A percentile compares a stretch with the other conserved stretches of the same genome.
Conservation (phyloP, 2,888 invertebrate genomes). For the Mactromeris polynyma region DNA sequence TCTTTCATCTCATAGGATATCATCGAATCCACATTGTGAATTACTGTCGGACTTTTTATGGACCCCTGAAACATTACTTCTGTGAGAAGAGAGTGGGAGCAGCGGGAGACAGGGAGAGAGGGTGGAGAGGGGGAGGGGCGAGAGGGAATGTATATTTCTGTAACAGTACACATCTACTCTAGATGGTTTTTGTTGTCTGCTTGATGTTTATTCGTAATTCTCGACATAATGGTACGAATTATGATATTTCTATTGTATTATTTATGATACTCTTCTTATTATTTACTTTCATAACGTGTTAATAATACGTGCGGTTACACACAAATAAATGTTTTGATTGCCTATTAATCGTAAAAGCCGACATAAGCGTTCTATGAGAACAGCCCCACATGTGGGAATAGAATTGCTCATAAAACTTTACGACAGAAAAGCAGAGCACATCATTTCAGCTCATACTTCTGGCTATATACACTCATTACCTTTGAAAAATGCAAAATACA, state of each 20-base stretch:
- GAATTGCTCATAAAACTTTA: neutral
- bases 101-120: neutral
- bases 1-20: neutral
- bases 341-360: neutral
- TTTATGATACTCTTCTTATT: neutral
- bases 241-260: neutral
- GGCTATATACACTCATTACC: too few species aligned
- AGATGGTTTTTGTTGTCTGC: neutral
- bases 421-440: too few species aligned
- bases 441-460: too few species aligned
- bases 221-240: neutral
- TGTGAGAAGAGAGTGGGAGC: neutral
- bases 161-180: too few species aligned
- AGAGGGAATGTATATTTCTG: too few species aligned
- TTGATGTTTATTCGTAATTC: neutral
- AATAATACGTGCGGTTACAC: neutral
- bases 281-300: neutral
- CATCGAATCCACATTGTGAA: neutral
- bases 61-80: neutral
- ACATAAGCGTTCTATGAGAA: neutral
- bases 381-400: neutral
- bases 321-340: constrained; percentile 9
- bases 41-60: neutral
- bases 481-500: too few species aligned
- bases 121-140: too few species aligned